Percentiles rank a stretch among this genome's conserved stretches.
Evolutionary conservation across 1,140 invertebrate species (phyloP).

Genomic region (Tetranychus urticae): DNA sequence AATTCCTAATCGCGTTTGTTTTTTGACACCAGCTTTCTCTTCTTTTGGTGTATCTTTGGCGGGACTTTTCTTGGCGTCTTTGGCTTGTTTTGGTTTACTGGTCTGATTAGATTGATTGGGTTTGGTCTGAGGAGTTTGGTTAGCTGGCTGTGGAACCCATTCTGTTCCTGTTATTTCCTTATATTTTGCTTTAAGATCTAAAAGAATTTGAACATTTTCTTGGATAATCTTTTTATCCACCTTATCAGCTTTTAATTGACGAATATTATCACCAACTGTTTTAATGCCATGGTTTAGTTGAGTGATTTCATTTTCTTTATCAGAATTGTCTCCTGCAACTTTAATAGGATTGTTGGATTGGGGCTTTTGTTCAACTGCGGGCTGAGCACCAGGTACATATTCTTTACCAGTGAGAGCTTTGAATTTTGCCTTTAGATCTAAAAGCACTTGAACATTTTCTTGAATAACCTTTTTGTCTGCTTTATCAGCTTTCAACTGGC

Average conservation of each 20-base stretch:
- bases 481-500: conserved; percentile 21
- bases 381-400: conserved; percentile 19
- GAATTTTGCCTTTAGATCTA: conserved; percentile 50
- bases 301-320: not conserved
- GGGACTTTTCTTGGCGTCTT: conserved; percentile 18
- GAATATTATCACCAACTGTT: conserved; percentile 25
- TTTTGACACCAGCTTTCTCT: conserved; percentile 32
- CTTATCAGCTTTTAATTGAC: conserved; percentile 32
- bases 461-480: conserved; percentile 38
- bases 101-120: conserved; percentile 18
- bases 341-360: not conserved
- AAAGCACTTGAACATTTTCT: conserved; percentile 39
- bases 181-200: conserved; percentile 50
- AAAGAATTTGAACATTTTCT: conserved; percentile 40
- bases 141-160: conserved; percentile 19
- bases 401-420: conserved; percentile 45
- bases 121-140: too few species aligned
- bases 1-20: conserved; percentile 70
- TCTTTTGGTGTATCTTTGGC: not conserved
- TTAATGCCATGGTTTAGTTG: conserved; percentile 18
- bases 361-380: not conserved
- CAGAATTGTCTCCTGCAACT: not conserved
- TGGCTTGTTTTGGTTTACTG: conserved; percentile 29
- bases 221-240: conserved; percentile 34
- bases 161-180: conserved; percentile 45